Evolutionary conservation across 2,113 vertebrate species (phyloP), one percentile per base, ranked within the genome.

Genomic region (Pycnonotus jocosus): DNA sequence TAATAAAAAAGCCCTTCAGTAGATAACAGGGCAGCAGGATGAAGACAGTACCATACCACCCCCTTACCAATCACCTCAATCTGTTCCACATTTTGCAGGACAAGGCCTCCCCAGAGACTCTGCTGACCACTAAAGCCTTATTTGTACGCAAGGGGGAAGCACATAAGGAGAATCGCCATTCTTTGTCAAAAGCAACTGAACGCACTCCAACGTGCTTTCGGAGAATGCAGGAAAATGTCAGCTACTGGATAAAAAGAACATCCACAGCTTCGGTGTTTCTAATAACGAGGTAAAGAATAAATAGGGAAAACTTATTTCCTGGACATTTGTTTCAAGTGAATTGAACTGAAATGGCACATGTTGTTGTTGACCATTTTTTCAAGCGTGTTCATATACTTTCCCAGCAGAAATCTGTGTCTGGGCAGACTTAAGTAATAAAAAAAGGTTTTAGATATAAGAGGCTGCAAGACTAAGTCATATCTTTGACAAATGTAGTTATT

Each of bases 181-280:
- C 10, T 24, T 65, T 22, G 3, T 68, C 24, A 78, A 71, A 93
- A 88, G 40, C 35, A 54, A 22, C 42, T 35, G 47, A 91, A 68
- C 0, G 0, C 35, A 64, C 3, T 10, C 16, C 6, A 4, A 69
- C 1, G 0, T 12, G 30, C 68, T 73, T 81, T 71, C 37, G 79
- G 31, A 74, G 40, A 84, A 21, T 15, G 30, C 24, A 88, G 42
- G 72, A 62, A 45, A 91, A 53, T 0, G 0, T 24, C n/a, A 81
- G 38, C 28, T 64, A 10, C 14, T 56, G 20, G 12, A 56, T 21
- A 79, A 84, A 64, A 12, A 18, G 20, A 30, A 64, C 48, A 79
- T 44, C 11, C n/a, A 57, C 10, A 50, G 45, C 9, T 82, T 76
- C 81, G 27, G 40, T 40, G 51, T 68, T 57, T 88, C 24, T 51